Evolutionary conservation across 2,113 vertebrate genomes (phyloP).

Genomic region (Callorhinus ursinus): DNA sequence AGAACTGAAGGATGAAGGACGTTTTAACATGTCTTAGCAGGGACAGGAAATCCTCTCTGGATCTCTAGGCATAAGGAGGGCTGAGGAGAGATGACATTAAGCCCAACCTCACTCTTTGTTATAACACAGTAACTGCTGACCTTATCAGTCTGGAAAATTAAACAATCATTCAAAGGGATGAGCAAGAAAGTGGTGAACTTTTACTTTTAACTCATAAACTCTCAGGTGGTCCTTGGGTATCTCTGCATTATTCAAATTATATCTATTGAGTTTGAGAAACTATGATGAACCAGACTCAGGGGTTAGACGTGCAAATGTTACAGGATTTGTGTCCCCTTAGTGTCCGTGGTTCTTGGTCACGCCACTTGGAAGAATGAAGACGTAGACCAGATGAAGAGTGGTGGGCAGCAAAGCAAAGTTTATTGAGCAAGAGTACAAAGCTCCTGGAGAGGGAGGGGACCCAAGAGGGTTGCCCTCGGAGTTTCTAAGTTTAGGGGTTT

Average conservation of each 20-base stretch:
- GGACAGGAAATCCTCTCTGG: neutral
- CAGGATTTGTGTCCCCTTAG: neutral
- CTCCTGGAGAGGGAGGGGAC: neutral
- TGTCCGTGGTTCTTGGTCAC: neutral
- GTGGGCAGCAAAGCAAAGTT: neutral
- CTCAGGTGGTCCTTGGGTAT: slow-evolving; percentile 25
- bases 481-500: neutral
- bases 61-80: neutral
- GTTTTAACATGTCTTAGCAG: neutral
- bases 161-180: slow-evolving; percentile 58
- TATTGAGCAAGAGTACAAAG: neutral
- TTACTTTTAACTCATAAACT: slow-evolving; percentile 63
- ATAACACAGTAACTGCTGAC: slow-evolving; percentile 48
- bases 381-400: neutral
- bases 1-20: slow-evolving; percentile 29
- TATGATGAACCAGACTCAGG: neutral
- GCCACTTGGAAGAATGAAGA: neutral
- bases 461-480: neutral
- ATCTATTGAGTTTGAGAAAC: neutral
- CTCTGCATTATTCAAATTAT: slow-evolving; percentile 12
- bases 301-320: neutral
- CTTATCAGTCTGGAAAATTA: slow-evolving; percentile 65
- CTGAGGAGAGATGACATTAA: slow-evolving; percentile 43
- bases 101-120: slow-evolving; percentile 42
- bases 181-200: slow-evolving; percentile 66